A percentile compares a stretch with the other conserved stretches of the same genome.
phyloP scores from a whole-genome alignment of 2,888 invertebrate species.

The Rosalia funebris region DNA sequence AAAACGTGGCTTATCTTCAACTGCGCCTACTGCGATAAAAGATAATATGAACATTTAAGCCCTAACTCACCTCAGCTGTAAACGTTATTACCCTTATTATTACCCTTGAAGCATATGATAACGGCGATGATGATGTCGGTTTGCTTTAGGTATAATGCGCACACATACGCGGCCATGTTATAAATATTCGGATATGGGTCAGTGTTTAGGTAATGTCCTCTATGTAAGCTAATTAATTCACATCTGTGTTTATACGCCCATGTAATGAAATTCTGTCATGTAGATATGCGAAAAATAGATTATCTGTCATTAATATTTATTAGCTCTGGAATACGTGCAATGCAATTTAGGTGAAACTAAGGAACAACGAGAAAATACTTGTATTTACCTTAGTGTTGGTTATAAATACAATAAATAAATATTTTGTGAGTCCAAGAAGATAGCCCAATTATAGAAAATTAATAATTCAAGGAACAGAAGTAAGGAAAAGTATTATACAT shows the following conservation, averaged over 20 bases:
- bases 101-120: constrained; percentile 19
- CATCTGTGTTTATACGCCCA: constrained; percentile 40
- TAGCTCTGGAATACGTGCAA: constrained; percentile 5
- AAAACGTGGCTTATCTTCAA: constrained; percentile 38
- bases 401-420: no score
- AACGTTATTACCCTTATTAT: constrained; percentile 36
- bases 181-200: constrained; percentile 21
- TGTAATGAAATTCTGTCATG: constrained; percentile 38
- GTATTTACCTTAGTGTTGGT: no score
- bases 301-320: constrained; percentile 41
- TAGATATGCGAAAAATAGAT: constrained; percentile 35
- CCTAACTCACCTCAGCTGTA: constrained; percentile 37
- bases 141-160: constrained; percentile 6
- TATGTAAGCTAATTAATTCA: constrained; percentile 44
- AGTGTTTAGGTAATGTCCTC: constrained; percentile 42
- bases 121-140: constrained; percentile 13
- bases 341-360: no score
- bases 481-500: no score
- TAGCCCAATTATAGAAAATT: no score
- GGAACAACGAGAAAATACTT: no score
- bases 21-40: constrained; percentile 15
- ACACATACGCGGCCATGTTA: constrained; percentile 2
- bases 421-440: no score
- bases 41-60: constrained; percentile 32
- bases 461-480: no score